Base-by-base conservation (phyloP, 2,797 vertebrate species). In the Hemibagrus guttatus region DNA sequence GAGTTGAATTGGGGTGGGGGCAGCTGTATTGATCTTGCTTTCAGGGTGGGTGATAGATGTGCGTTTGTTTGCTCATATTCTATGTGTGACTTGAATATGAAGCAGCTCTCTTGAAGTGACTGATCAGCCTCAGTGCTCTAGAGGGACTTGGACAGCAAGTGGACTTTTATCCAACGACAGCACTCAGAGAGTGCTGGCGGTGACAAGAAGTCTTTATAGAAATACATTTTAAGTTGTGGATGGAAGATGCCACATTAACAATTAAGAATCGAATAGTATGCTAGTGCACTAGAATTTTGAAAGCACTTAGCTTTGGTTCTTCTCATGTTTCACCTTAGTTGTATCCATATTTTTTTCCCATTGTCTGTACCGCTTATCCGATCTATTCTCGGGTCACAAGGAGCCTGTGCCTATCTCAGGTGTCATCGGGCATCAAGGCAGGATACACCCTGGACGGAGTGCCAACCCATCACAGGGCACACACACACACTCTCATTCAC, bases 41-140 rank as follows among this genome's bases (percentile, higher is more conserved):
- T 95, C 93, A 94, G 89, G 88, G 90, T 76, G 81, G 89, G 93
- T 96, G 95, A 96, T 95, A 94, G 94, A 96, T 96, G 94, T 94
- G 93, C 92, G 91, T 94, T 95, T 94, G 93, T 93, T 93, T 93
- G 93, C 94, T 95, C 92, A 94, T 95, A 95, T 95, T 95, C 92
- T 94, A 93, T 91, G 92, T 94, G 91, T 91, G 93, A 88, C 90
- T 91, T 95, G 93, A 94, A 96, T 96, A 94, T 94, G 94, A 92
- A 96, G 91, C 94, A 95, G 93, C 87, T 91, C 83, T 59, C 31
- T 72, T 81, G 83, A 68, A 82, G 69, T 75, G 83, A 88, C 87
- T 76, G 87, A 88, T 85, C 87, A 88, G 87, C 46, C 58, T 26
- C 35, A 0, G 58, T 7, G 59, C 69, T 23, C 72, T 81, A 58